Base-by-base conservation (phyloP, 2,888 invertebrate species). In the Neuroscelio doddi region DNA sequence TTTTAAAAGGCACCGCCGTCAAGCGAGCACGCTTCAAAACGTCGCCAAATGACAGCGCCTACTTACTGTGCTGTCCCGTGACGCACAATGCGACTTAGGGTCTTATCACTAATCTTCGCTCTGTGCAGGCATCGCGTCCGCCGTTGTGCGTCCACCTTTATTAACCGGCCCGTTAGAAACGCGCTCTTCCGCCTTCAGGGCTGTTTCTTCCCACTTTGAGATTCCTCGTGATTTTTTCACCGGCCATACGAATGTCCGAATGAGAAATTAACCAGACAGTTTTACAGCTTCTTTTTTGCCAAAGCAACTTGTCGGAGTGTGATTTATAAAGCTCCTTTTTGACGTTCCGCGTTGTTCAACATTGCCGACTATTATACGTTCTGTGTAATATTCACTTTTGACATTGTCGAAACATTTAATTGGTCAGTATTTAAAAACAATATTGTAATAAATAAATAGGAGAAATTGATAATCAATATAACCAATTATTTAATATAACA, bases 21-120 rank as follows among this genome's bases (percentile, higher is more conserved):
- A 55, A 59, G n/a, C 61, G 58, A 50, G 59, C 50, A 62, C 44
- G 55, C 62, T 56, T 70, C 70, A 64, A 73, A 77, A 71, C 66
- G 69, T 68, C 71, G 67, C 66, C 66, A 69, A 73, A 73, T 70
- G 77, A 76, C 78, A 76, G 76, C 74, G 74, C 63, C 66, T 2
- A 21, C 21, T 77, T 72, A 74, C 75, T 74, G 79, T 74, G 69
- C 77, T 78, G 78, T 77, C 77, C 68, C 68, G 57, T 30, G 56
- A 71, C 70, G 69, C 74, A 77, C 74, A 75, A 74, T 74, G 71
- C 58, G 59, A 51, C 69, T 52, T 55, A 73, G 72, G 64, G 72
- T 71, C 75, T 78, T 78, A 78, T 79, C 77, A 72, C 74, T 67
- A 75, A 78, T 78, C 78, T 76, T 53, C n/a, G n/a, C n/a, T n/a